Evolutionary conservation across 2,113 vertebrate genomes (phyloP).

Genomic region (Brachyistius frenatus): DNA sequence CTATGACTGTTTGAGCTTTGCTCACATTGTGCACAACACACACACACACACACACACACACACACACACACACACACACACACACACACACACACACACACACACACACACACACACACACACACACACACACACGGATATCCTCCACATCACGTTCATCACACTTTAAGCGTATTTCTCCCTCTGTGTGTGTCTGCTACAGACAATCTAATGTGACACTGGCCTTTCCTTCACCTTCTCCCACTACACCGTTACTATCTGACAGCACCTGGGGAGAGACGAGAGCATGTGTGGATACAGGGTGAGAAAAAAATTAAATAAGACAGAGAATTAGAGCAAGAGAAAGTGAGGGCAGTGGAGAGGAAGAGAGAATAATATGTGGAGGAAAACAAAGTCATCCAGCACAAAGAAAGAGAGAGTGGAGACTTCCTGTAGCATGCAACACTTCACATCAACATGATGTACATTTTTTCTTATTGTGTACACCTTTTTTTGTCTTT

Average conservation of each 20-base stretch:
- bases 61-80: background rate
- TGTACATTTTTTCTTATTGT: too few species aligned
- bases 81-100: slow-evolving; percentile 2
- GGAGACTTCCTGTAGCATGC: background rate
- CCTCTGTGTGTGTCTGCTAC: slow-evolving; percentile 39
- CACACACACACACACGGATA: background rate
- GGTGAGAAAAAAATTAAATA: background rate
- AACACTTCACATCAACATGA: background rate
- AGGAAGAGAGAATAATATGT: background rate
- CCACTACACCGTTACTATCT: slow-evolving; percentile 46
- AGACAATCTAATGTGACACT: slow-evolving; percentile 70
- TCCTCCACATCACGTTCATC: slow-evolving; percentile 20
- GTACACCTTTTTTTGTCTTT: too few species aligned
- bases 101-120: background rate
- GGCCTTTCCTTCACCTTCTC: slow-evolving; percentile 62
- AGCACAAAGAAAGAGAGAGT: background rate
- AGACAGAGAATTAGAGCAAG: slow-evolving; percentile 27
- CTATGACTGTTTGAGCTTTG: slow-evolving; percentile 4
- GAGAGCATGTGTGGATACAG: background rate
- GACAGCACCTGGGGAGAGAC: slow-evolving; percentile 51
- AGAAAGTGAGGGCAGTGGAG: background rate
- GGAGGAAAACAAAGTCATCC: background rate
- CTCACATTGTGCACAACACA: background rate
- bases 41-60: slow-evolving; percentile 11
- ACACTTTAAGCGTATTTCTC: slow-evolving; percentile 47